Evolutionary conservation across 2,113 vertebrate species (phyloP).

Genomic region (Onychostruthus taczanowskii): DNA sequence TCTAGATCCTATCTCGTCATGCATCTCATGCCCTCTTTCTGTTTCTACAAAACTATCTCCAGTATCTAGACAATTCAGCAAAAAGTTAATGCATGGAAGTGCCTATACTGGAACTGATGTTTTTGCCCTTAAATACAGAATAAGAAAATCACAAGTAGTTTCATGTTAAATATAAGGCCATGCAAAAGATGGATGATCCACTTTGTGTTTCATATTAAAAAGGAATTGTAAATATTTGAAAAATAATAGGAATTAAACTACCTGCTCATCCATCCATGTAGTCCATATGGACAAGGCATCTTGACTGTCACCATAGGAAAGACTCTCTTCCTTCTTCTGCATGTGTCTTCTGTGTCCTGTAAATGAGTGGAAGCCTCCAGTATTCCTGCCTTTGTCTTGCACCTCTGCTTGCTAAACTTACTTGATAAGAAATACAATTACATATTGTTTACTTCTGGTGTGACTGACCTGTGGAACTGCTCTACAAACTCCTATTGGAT

Average conservation of each 20-base stretch:
- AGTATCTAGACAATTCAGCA: not conserved
- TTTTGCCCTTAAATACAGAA: not conserved
- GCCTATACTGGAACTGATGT: not conserved
- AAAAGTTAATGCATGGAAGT: not conserved
- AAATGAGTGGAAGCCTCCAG: not conserved
- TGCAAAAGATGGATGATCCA: not conserved
- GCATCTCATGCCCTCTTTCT: not conserved
- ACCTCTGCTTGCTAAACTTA: not conserved
- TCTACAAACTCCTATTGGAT: not conserved
- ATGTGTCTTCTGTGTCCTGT: not conserved
- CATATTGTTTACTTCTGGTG: not conserved
- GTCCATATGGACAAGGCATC: not conserved
- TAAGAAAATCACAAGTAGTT: not conserved
- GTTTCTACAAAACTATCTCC: not conserved
- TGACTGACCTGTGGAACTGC: constrained; percentile 12
- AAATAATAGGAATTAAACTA: not conserved
- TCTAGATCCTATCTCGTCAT: not conserved
- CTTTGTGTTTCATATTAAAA: not conserved
- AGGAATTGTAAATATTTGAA: not conserved
- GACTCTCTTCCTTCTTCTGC: not conserved
- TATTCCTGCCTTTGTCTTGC: not conserved
- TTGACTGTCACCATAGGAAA: not conserved
- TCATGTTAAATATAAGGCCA: not conserved
- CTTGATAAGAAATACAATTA: not conserved
- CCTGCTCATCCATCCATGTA: not conserved